phyloP scores from a whole-genome alignment of 2,797 vertebrate species.

The Tragopan temminckii region DNA sequence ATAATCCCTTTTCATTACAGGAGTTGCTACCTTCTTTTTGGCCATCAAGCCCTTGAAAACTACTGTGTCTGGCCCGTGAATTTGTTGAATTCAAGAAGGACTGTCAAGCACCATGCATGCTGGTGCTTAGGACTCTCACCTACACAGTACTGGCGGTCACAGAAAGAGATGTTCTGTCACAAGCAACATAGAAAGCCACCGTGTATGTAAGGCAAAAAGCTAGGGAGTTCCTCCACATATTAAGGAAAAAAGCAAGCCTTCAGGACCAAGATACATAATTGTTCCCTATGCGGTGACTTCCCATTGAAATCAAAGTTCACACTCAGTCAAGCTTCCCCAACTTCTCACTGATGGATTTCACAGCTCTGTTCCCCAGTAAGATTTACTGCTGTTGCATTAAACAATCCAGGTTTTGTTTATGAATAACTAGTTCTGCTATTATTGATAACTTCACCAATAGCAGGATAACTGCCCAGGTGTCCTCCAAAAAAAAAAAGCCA shows the following conservation, averaged over 20 bases:
- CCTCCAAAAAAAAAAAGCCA: neutral
- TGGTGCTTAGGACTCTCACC: slow-evolving; percentile 3
- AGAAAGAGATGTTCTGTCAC: neutral
- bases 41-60: neutral
- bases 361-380: neutral
- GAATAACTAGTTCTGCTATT: neutral
- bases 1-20: neutral
- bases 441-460: neutral
- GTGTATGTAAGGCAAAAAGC: neutral
- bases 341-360: neutral
- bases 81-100: neutral
- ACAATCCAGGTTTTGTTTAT: neutral
- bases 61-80: neutral
- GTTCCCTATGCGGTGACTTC: neutral
- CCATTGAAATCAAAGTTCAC: neutral
- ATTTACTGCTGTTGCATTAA: neutral
- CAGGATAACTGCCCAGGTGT: neutral
- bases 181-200: neutral
- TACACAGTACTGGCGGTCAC: neutral
- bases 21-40: neutral
- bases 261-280: neutral
- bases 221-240: neutral
- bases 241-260: neutral
- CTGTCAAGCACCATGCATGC: neutral
- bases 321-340: neutral